Conservation (phyloP, 2,113 vertebrate species). For the Hypanus sabinus region DNA sequence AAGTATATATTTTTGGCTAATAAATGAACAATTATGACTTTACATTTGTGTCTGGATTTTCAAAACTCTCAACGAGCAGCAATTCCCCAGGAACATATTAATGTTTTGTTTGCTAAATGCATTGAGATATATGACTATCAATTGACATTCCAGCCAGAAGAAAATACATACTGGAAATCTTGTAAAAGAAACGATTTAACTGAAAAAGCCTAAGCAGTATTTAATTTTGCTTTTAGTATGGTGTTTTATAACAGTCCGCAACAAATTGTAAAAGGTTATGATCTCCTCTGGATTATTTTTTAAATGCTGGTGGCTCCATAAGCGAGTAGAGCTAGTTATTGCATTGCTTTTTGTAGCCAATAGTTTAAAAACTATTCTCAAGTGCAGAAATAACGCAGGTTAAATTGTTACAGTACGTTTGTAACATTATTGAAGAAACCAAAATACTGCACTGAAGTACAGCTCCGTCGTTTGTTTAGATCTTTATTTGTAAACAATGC, state of each 20-base stretch:
- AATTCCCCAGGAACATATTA: background rate
- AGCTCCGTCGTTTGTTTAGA: background rate
- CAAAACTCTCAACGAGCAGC: background rate
- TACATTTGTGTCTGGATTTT: conserved; percentile 49
- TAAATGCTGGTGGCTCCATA: background rate
- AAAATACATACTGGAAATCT: background rate
- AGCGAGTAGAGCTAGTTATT: too few relatives aligned
- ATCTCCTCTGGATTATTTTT: background rate
- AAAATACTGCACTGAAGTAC: background rate
- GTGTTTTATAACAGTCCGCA: background rate
- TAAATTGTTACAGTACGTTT: background rate
- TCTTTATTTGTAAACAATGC: conserved; percentile 18
- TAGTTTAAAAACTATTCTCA: background rate
- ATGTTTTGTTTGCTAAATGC: background rate
- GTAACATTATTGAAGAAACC: background rate
- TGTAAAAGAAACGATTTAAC: background rate
- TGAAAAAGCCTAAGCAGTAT: background rate
- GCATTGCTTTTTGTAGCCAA: background rate
- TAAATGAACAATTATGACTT: conserved; percentile 99
- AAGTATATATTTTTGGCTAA: conserved; percentile 99
- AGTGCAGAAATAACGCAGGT: background rate
- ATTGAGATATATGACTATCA: conserved; percentile 13
- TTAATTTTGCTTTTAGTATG: background rate
- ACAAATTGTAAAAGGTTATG: too few relatives aligned
- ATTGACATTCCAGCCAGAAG: background rate